Base-by-base conservation (phyloP, 1,140 invertebrate genomes). In the Pygmarrhopalites habei region DNA sequence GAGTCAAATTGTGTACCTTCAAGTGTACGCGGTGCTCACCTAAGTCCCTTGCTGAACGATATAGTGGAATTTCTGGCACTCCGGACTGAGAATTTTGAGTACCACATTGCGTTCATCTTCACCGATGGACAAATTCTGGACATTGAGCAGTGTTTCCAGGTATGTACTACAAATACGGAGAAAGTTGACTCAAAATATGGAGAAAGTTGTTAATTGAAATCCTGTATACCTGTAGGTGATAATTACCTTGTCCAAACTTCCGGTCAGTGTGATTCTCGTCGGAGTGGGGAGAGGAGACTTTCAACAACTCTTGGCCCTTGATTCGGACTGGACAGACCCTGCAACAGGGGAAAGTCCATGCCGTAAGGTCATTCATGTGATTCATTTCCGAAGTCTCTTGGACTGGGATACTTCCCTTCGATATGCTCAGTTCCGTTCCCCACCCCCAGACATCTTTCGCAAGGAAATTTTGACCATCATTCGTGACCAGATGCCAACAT, bases 71-170 rank as follows among this genome's bases (percentile, higher is more conserved):
- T 67, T 17, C 39, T 67, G 17, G 47, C 61, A 2, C 23, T 60
- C 14, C 43, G 66, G 21, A 52, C 51, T 19, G 51, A 60, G 17
- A 55, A 58, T 43, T 68, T 68, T 55, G 66, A 68, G 14, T 68
- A 68, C 47, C 53, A 61, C 39, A 47, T 64, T 23, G 66, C 64
- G 15, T 68, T 68, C 59, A 68, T 68, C 39, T 62, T 68, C 29
- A 64, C 66, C 4, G 66, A 68, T 41, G 66, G 66, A 28, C 43
- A 64, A 26, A 64, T 64, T 32, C 43, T 35, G 23, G 66, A 68
- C 25, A 19, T 68, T 1, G 62, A 64, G 21, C 29, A 60, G 14
- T 49, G 57, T 4, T 64, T 58, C 30, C 46, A 64, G 44, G 62
- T 64, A 52, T 26, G 53, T 15, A 19, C 21, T 7, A 21, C 14